Evolutionary conservation across 2,888 invertebrate genomes (phyloP).

Genomic region (Sphaerophoria taeniata): DNA sequence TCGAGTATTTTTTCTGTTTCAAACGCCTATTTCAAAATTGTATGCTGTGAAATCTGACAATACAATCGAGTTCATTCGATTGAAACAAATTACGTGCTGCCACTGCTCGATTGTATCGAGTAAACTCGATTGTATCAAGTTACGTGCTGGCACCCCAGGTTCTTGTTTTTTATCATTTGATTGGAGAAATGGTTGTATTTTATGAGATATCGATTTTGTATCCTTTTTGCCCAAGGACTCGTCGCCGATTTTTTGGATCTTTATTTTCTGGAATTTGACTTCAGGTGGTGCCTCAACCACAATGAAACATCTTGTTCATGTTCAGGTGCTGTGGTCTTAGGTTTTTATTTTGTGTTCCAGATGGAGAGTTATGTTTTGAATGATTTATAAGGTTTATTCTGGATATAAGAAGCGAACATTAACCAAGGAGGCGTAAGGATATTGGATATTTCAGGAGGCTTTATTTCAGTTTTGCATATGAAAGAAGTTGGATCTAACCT

Average conservation of each 20-base stretch:
- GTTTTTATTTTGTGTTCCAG: not conserved
- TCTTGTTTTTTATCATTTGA: not conserved
- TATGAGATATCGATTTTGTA: conserved; percentile 54
- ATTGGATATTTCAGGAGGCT: no score
- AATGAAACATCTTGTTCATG: conserved; percentile 42
- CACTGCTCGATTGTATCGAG: no score
- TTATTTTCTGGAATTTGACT: not conserved
- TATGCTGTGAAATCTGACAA: no score
- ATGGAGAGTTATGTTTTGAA: not conserved
- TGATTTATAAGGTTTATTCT: conserved; percentile 15
- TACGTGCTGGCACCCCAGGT: conserved; percentile 1
- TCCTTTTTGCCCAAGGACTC: conserved; percentile 16
- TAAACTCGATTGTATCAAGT: no score
- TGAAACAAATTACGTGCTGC: no score
- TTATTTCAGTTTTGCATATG: no score
- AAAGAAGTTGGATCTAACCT: no score
- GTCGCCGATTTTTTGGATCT: not conserved
- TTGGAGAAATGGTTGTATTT: conserved; percentile 19
- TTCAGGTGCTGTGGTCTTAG: conserved; percentile 40
- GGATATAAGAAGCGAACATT: not conserved
- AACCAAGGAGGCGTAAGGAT: no score
- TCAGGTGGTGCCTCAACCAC: conserved; percentile 34
- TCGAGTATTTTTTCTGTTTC: no score
- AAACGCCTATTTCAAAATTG: no score
- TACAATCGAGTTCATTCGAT: no score